These are phyloP conservation scores for Dyspetes luteomarginatus DNA, from an alignment of 2,888 invertebrate genomes.

Conservation along the genomic window DNA sequence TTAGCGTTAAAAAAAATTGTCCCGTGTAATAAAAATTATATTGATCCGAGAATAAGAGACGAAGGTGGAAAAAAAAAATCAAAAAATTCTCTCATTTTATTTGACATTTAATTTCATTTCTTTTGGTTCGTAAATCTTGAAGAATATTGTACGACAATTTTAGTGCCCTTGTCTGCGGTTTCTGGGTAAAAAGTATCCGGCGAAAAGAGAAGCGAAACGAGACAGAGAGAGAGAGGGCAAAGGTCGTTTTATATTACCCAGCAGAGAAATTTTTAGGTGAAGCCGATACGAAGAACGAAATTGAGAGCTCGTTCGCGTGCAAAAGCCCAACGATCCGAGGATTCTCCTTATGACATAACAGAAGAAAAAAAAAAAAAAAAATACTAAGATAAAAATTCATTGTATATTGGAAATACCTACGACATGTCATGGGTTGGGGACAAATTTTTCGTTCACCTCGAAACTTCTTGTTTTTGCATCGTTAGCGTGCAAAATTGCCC, in stretches of 20 bases:
- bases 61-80: too few species aligned
- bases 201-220: neutral
- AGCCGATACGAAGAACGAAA: neutral
- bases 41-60: too few species aligned
- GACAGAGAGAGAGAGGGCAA: neutral
- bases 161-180: neutral
- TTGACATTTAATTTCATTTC: too few species aligned
- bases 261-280: constrained; percentile 2
- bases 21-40: too few species aligned
- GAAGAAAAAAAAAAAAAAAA: neutral
- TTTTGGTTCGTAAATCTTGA: too few species aligned
- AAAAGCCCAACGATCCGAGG: neutral
- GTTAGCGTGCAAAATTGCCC: constrained; percentile 30
- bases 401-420: constrained; percentile 13
- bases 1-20: too few species aligned
- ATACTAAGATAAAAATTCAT: constrained; percentile 31
- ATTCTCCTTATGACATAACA: neutral
- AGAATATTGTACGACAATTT: too few species aligned
- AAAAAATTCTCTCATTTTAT: too few species aligned
- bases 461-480: constrained; percentile 8
- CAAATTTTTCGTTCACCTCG: neutral
- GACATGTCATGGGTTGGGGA: neutral
- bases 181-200: neutral
- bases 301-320: constrained; percentile 5
- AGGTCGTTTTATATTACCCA: neutral